These are phyloP conservation scores for Ascaphus truei DNA, from an alignment of 2,113 vertebrate species.

Conservation along the genomic window DNA sequence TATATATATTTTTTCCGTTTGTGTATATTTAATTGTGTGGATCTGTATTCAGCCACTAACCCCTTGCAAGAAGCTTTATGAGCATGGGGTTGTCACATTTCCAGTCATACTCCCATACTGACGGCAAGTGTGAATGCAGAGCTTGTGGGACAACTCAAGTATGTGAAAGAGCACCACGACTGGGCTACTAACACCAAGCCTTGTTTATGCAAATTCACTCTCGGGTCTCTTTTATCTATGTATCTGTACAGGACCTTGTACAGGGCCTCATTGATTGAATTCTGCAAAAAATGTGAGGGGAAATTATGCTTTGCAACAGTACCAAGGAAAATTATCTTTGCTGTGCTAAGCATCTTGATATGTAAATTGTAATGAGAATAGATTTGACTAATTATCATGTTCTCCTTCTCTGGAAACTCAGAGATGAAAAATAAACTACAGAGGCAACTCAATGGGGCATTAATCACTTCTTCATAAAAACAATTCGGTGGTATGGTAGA, in stretches of 20 bases:
- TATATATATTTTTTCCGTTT: slow-evolving; percentile 62
- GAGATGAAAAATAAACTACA: too few species aligned
- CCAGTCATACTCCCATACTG: neutral
- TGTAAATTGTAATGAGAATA: too few species aligned
- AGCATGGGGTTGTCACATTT: slow-evolving; percentile 55
- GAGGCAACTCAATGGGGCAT: too few species aligned
- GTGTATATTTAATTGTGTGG: slow-evolving; percentile 56
- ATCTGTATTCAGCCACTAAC: slow-evolving; percentile 61
- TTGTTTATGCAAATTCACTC: slow-evolving; percentile 57
- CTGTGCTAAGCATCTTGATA: too few species aligned
- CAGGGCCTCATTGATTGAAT: neutral
- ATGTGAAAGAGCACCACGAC: slow-evolving; percentile 40
- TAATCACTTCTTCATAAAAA: too few species aligned
- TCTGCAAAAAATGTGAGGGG: neutral
- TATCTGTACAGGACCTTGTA: too few species aligned
- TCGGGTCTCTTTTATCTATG: slow-evolving; percentile 52
- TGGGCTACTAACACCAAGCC: slow-evolving; percentile 59
- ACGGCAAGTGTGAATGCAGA: slow-evolving; percentile 32
- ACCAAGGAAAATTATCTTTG: too few species aligned
- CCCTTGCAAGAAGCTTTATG: slow-evolving; percentile 47
- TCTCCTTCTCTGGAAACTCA: too few species aligned
- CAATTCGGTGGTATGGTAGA: too few species aligned
- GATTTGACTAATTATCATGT: neutral
- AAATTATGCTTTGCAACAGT: too few species aligned
- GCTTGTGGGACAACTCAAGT: slow-evolving; percentile 40